These are phyloP conservation scores for Cheilosia variabilis DNA, from an alignment of 2,888 invertebrate species.

Conservation along the genomic window DNA sequence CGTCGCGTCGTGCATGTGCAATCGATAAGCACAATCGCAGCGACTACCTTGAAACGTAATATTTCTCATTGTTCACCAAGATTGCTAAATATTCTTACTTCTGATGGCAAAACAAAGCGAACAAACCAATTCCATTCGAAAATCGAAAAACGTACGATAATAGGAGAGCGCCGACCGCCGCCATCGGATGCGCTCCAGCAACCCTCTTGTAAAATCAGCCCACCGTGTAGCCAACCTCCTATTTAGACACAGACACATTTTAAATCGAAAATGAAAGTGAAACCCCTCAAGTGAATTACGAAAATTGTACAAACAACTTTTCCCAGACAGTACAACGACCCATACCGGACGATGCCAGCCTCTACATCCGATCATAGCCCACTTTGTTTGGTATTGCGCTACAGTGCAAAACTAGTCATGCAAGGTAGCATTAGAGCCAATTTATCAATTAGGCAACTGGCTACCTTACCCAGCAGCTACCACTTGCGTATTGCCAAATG, in stretches of 20 bases:
- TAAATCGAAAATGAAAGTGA: not conserved
- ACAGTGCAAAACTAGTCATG: constrained; percentile 7
- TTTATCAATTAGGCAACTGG: constrained; percentile 8
- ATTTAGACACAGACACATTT: not conserved
- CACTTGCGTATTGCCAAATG: constrained; percentile 3
- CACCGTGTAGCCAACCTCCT: not conserved
- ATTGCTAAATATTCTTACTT: constrained; percentile 1
- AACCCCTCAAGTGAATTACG: too few species aligned
- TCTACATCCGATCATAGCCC: constrained; percentile 10
- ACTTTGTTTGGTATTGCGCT: not conserved
- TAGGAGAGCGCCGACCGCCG: not conserved
- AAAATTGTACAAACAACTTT: not conserved
- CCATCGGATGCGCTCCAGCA: constrained; percentile 5
- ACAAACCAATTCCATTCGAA: too few species aligned
- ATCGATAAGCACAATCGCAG: not conserved
- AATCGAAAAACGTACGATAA: not conserved
- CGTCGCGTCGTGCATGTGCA: not conserved
- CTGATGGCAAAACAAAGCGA: not conserved
- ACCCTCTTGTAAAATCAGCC: constrained; percentile 3
- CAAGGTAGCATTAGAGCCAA: not conserved
- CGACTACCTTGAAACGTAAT: not conserved
- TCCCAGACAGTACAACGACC: not conserved
- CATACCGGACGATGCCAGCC: not conserved
- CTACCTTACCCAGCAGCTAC: not conserved
- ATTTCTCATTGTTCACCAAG: not conserved